Percentiles rank a stretch among this genome's conserved stretches.
Conservation (phyloP, 2,113 vertebrate species). For the Nothocercus julius region DNA sequence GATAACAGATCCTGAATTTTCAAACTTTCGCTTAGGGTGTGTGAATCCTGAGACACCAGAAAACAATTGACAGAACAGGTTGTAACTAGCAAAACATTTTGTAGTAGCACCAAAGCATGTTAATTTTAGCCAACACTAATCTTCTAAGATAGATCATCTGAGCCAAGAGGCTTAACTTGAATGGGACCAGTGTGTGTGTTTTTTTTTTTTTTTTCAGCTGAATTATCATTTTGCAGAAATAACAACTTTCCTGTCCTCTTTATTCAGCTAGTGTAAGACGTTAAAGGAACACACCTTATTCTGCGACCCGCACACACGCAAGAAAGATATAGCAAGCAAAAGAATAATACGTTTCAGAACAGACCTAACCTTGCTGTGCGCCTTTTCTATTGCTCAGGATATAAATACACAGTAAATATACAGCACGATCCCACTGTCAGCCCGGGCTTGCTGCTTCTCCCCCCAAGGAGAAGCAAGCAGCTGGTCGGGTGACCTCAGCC, state of each 20-base stretch:
- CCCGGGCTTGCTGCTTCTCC: neutral
- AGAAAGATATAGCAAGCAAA: neutral
- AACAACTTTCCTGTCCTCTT: neutral
- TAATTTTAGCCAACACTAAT: constrained; percentile 25
- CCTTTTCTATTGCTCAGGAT: neutral
- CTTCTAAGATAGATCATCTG: neutral
- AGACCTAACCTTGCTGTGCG: neutral
- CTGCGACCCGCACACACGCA: neutral
- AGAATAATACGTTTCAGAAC: neutral
- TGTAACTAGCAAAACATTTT: neutral
- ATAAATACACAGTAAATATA: neutral
- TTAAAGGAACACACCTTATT: neutral
- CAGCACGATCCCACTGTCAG: neutral
- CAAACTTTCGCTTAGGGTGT: neutral
- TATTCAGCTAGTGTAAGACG: neutral
- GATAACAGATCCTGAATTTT: neutral
- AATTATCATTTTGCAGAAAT: neutral
- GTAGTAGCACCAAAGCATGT: neutral
- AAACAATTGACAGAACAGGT: neutral
- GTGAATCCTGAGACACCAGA: neutral
- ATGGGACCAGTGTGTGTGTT: neutral
- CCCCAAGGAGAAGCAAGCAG: neutral
- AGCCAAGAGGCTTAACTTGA: neutral
- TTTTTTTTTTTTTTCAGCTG: neutral
- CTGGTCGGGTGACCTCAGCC: neutral